Conservation (phyloP, 2,113 vertebrate genomes). For the Charadrius vociferus region DNA sequence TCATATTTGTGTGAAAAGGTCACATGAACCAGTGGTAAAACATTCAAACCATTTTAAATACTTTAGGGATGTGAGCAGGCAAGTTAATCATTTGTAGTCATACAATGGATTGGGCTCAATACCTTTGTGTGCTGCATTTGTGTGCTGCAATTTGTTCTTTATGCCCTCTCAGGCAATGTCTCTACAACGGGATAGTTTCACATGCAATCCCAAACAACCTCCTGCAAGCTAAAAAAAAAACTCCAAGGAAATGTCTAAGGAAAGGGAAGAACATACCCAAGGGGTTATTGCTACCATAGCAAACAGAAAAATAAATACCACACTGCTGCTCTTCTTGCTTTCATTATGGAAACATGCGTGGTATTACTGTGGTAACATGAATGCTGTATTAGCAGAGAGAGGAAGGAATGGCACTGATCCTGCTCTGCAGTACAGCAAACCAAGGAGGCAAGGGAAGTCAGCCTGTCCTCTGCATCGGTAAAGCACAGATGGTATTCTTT, state of each 20-base stretch:
- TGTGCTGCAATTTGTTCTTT: not conserved
- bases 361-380: not conserved
- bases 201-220: not conserved
- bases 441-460: not conserved
- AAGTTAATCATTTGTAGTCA: not conserved
- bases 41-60: not conserved
- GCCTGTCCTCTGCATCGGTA: not conserved
- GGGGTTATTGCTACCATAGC: slow-evolving; percentile 14
- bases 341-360: not conserved
- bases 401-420: not conserved
- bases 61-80: not conserved
- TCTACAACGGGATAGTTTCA: not conserved
- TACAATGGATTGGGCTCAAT: not conserved
- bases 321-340: not conserved
- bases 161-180: not conserved
- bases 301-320: slow-evolving; percentile 29
- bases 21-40: not conserved
- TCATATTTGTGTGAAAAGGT: not conserved
- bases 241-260: not conserved
- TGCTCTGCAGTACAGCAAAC: not conserved
- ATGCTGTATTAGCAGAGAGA: not conserved
- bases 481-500: not conserved
- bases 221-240: not conserved
- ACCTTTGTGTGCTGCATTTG: not conserved
- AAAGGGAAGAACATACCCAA: not conserved